Evolutionary conservation across 2,888 invertebrate genomes (phyloP).

Genomic region (Spodoptera exigua): DNA sequence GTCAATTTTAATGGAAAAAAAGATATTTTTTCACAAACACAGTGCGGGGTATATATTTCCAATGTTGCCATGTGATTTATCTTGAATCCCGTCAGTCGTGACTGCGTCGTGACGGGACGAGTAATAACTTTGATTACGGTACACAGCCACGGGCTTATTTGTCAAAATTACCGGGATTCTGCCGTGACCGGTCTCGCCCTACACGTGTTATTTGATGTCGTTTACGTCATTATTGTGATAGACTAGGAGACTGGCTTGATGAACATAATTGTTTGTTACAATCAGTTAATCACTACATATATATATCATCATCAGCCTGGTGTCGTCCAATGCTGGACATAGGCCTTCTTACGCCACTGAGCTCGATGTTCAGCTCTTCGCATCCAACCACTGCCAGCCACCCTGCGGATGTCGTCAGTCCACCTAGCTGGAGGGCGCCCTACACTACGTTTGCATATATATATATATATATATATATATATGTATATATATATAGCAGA

Average conservation of each 20-base stretch:
- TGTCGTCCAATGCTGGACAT: too few relatives aligned
- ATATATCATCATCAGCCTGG: too few relatives aligned
- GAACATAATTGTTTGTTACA: background rate
- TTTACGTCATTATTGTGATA: slow-evolving; percentile 49
- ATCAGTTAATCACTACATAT: too few relatives aligned
- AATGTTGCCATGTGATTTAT: slow-evolving; percentile 38
- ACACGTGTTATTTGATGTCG: slow-evolving; percentile 52
- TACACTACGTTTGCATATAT: too few relatives aligned
- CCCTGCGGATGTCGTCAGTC: too few relatives aligned
- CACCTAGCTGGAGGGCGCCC: too few relatives aligned
- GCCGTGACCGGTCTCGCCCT: slow-evolving; percentile 54
- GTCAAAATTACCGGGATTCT: slow-evolving; percentile 67
- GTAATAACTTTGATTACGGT: slow-evolving; percentile 65
- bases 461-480: too few relatives aligned
- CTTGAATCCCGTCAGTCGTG: slow-evolving; percentile 52
- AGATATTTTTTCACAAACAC: background rate
- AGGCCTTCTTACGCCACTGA: too few relatives aligned
- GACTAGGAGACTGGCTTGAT: slow-evolving; percentile 32
- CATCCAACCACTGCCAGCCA: too few relatives aligned
- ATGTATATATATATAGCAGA: too few relatives aligned
- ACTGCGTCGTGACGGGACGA: slow-evolving; percentile 40
- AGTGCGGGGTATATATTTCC: slow-evolving; percentile 16
- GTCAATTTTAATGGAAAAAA: background rate
- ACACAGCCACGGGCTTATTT: slow-evolving; percentile 56
- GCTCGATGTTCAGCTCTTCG: too few relatives aligned